Conservation (phyloP, 2,797 vertebrate genomes). For the Meriones psammophilus region DNA sequence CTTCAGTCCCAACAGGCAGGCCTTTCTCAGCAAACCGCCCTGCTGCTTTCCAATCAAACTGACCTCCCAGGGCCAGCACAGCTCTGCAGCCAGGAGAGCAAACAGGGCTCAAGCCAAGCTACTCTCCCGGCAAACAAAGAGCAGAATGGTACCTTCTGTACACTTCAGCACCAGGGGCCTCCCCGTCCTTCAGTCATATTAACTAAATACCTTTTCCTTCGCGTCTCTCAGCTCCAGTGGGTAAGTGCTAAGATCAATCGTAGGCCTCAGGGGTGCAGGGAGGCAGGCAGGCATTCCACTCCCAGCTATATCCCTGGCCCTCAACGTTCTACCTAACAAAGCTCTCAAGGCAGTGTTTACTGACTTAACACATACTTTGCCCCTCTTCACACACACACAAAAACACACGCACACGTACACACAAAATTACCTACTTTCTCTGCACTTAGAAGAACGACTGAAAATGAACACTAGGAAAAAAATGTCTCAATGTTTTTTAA, state of each 20-base stretch:
- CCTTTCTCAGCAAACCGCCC: constrained; percentile 70
- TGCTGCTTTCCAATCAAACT: constrained; percentile 59
- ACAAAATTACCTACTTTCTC: constrained; percentile 6
- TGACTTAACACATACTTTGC: not conserved
- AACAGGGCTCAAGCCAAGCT: constrained; percentile 47
- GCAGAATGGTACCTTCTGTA: constrained; percentile 43
- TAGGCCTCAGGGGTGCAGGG: not conserved
- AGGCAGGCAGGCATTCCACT: not conserved
- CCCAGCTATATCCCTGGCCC: not conserved
- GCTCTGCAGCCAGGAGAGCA: constrained; percentile 54
- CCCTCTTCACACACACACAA: not conserved
- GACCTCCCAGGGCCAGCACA: constrained; percentile 19
- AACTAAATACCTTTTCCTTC: not conserved
- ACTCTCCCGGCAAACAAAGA: constrained; percentile 64
- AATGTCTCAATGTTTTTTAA: not conserved
- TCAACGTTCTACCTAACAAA: not conserved
- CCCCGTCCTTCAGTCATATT: constrained; percentile 59
- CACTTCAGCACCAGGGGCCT: not conserved
- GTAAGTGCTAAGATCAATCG: not conserved
- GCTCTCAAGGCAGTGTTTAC: not conserved
- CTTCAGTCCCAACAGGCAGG: constrained; percentile 64
- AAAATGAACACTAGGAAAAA: not conserved
- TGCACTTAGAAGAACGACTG: not conserved
- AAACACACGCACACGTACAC: not conserved
- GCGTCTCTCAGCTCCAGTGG: not conserved